These are phyloP conservation scores for Microcebus griseorufus DNA, from an alignment of 2,113 vertebrate genomes.

Conservation along the genomic window DNA sequence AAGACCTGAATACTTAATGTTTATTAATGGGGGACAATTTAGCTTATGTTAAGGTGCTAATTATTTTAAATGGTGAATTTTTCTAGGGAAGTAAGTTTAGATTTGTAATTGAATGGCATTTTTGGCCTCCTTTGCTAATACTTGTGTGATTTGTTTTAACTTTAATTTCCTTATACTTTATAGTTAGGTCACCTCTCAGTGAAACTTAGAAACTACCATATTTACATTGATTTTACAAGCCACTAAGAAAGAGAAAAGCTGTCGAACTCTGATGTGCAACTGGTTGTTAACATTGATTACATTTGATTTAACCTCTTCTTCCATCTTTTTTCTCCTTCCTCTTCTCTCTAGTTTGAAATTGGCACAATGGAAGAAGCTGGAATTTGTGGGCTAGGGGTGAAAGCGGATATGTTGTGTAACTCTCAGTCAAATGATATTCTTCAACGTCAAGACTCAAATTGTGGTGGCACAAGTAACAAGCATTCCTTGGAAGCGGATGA, in stretches of 20 bases:
- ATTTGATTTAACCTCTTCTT: neutral
- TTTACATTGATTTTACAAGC: conserved; percentile 14
- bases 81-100: conserved; percentile 47
- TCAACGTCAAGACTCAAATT: conserved; percentile 83
- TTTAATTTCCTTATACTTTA: conserved; percentile 12
- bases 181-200: neutral
- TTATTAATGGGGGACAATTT: neutral
- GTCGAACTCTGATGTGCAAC: neutral
- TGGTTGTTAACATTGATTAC: neutral
- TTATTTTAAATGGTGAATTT: conserved; percentile 44
- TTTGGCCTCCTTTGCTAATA: conserved; percentile 5
- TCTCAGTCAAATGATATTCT: conserved; percentile 78
- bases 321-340: neutral
- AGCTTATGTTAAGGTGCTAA: neutral
- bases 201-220: conserved; percentile 35
- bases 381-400: conserved; percentile 86
- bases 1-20: neutral
- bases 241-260: conserved; percentile 22
- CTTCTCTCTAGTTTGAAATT: conserved; percentile 80
- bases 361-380: conserved; percentile 88
- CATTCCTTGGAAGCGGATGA: conserved; percentile 65
- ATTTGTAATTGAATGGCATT: conserved; percentile 42
- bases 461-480: conserved; percentile 60
- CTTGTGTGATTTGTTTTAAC: conserved; percentile 17
- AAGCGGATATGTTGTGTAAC: conserved; percentile 83